Evolutionary conservation across 2,113 vertebrate genomes (phyloP).

Genomic region (Tympanuchus pallidicinctus): DNA sequence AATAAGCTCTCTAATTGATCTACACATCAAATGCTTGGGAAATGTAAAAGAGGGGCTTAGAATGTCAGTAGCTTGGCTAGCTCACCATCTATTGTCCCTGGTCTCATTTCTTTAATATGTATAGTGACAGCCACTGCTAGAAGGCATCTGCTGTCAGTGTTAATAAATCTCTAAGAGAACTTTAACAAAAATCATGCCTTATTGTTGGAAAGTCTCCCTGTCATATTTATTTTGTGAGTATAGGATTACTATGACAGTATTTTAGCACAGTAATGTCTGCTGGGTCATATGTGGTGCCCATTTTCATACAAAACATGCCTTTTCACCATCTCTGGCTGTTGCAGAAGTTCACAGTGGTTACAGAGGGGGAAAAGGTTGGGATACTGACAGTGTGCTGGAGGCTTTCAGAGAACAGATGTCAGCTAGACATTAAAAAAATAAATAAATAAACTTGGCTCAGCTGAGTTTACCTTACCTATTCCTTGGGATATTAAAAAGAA

Average conservation of each 20-base stretch:
- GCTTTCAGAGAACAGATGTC: constrained; percentile 59
- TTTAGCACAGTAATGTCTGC: neutral
- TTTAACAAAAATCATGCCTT: neutral
- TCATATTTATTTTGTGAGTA: neutral
- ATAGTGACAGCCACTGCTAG: neutral
- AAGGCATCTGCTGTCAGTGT: neutral
- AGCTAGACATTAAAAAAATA: constrained; percentile 44
- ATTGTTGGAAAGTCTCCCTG: neutral
- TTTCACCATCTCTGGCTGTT: neutral
- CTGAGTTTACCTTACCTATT: constrained; percentile 50
- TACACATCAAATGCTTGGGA: constrained; percentile 41
- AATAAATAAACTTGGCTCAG: constrained; percentile 5
- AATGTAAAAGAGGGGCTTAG: constrained; percentile 30
- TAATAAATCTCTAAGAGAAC: neutral
- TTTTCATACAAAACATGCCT: constrained; percentile 2
- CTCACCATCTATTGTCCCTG: neutral
- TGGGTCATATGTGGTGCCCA: neutral
- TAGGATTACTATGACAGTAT: neutral
- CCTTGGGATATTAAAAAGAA: constrained; percentile 1
- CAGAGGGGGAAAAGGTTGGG: neutral
- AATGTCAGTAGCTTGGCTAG: neutral
- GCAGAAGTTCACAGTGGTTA: neutral
- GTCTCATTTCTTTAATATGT: neutral
- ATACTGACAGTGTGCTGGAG: constrained; percentile 2
- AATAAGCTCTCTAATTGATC: constrained; percentile 29